Percentiles rank a stretch among this genome's conserved stretches.
phyloP scores from a whole-genome alignment of 2,888 invertebrate genomes.

The Hydroisotoma schaefferi region DNA sequence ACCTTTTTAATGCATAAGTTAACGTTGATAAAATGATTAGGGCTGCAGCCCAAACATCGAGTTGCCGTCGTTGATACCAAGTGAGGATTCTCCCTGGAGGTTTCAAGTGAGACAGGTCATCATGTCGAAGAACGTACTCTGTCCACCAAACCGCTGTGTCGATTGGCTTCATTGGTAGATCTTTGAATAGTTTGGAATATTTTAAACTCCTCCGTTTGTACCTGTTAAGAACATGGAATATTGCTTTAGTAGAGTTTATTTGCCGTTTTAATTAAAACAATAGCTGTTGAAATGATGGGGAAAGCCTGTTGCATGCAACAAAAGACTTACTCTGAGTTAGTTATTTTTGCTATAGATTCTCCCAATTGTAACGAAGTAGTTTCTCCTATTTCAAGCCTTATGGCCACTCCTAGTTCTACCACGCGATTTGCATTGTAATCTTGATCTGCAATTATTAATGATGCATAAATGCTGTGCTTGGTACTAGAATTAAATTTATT shows the following conservation, averaged over 20 bases:
- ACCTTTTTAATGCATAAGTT: too few species aligned
- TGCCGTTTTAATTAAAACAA: too few species aligned
- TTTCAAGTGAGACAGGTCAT: constrained; percentile 23
- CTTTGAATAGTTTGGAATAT: constrained; percentile 15
- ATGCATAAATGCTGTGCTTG: not conserved
- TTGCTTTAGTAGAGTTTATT: too few species aligned
- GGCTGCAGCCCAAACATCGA: constrained; percentile 34
- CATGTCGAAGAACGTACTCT: constrained; percentile 28
- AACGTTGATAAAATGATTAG: too few species aligned
- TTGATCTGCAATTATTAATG: not conserved
- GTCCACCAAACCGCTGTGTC: constrained; percentile 17
- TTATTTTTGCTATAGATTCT: too few species aligned
- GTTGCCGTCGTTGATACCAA: constrained; percentile 27
- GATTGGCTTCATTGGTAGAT: constrained; percentile 13
- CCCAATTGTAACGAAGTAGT: not conserved
- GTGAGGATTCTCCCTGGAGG: constrained; percentile 19
- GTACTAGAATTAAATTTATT: too few species aligned
- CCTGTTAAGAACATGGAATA: too few species aligned
- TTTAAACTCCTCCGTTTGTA: too few species aligned
- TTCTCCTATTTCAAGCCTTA: not conserved
- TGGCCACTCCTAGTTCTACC: not conserved
- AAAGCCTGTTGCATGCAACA: too few species aligned
- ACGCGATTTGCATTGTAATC: not conserved
- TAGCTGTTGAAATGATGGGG: too few species aligned
- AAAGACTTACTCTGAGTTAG: too few species aligned